These are phyloP conservation scores for Pomatorhinus ruficollis DNA, from an alignment of 2,113 vertebrate genomes.

Conservation along the genomic window DNA sequence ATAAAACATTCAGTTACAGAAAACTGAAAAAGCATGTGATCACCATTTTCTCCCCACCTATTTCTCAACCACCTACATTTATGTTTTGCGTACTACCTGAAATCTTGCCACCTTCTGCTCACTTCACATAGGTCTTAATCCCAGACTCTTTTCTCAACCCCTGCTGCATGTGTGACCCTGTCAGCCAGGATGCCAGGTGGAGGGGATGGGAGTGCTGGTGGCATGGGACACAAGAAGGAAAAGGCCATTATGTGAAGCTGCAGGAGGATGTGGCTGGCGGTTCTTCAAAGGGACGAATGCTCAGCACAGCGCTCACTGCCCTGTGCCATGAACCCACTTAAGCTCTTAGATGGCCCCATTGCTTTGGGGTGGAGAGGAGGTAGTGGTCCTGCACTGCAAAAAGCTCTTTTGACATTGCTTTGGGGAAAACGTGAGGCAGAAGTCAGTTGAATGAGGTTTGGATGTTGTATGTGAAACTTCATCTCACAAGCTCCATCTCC, in stretches of 20 bases:
- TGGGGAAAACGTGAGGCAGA: background rate
- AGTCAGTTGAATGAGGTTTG: background rate
- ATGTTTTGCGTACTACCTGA: background rate
- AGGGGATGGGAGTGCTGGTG: background rate
- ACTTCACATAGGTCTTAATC: background rate
- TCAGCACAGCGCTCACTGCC: background rate
- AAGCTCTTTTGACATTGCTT: background rate
- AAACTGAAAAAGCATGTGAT: background rate
- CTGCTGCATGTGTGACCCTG: background rate
- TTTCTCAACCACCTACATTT: background rate
- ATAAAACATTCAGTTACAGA: background rate
- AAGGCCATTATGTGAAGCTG: background rate
- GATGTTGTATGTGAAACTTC: rapidly evolving
- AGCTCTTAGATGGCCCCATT: background rate
- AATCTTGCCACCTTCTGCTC: background rate
- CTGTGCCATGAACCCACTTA: background rate
- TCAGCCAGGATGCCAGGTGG: background rate
- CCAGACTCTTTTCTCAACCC: background rate
- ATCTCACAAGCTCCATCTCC: background rate
- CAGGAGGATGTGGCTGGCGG: background rate
- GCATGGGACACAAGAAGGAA: background rate
- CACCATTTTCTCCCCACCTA: background rate
- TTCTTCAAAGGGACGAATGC: background rate
- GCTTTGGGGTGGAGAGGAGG: background rate
- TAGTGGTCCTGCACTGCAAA: background rate